These are phyloP conservation scores for Bombus cullumanus DNA, from an alignment of 1,140 invertebrate species.

Conservation along the genomic window DNA sequence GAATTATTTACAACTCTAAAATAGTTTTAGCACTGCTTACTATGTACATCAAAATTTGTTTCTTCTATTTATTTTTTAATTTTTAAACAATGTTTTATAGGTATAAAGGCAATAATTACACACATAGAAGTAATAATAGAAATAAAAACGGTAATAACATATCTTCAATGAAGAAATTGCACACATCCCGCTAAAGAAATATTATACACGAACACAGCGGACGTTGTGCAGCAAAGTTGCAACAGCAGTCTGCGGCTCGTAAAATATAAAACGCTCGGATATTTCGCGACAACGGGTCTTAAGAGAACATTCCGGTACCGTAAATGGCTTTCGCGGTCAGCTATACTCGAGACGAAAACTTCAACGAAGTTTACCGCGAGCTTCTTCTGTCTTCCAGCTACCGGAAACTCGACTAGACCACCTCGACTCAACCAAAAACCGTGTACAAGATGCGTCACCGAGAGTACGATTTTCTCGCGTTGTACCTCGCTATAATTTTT, in stretches of 20 bases:
- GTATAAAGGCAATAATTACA: neutral
- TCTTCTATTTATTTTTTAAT: neutral
- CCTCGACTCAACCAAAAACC: constrained; percentile 18
- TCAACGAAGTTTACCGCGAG: constrained; percentile 46
- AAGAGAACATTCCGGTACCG: constrained; percentile 42
- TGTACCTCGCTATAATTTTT: neutral
- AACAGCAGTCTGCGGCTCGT: neutral
- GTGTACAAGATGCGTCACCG: neutral
- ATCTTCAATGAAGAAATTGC: too few species aligned
- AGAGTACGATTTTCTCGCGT: neutral
- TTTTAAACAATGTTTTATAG: neutral
- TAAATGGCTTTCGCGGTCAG: constrained; percentile 56
- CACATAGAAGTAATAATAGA: too few species aligned
- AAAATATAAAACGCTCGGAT: constrained; percentile 42
- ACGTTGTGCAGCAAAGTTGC: neutral
- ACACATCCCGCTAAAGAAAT: neutral
- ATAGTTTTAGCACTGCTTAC: too few species aligned
- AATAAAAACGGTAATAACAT: neutral
- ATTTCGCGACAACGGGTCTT: constrained; percentile 40
- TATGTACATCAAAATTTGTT: neutral
- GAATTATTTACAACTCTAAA: neutral
- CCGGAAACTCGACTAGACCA: constrained; percentile 16
- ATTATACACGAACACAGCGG: neutral
- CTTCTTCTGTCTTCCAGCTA: constrained; percentile 36
- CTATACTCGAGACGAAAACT: constrained; percentile 48